phyloP scores from a whole-genome alignment of 2,113 vertebrate species.

The Tachysurus fulvidraco region DNA sequence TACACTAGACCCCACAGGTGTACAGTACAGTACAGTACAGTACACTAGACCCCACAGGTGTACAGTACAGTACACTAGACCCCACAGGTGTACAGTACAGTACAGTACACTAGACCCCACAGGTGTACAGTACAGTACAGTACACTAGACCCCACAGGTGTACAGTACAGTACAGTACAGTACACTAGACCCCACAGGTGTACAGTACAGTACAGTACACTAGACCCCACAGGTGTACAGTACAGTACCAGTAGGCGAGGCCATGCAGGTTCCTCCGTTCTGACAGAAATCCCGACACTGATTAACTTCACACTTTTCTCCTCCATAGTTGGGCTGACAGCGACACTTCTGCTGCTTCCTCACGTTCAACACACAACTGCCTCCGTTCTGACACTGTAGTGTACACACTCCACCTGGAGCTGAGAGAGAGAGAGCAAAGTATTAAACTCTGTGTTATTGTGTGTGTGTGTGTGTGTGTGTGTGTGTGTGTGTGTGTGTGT shows the following conservation, averaged over 20 bases:
- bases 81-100: no score
- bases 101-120: no score
- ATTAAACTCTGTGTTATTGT: not conserved
- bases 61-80: no score
- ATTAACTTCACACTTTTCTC: conserved; percentile 89
- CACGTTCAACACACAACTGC: conserved; percentile 94
- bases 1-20: no score
- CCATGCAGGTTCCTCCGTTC: conserved; percentile 91
- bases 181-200: no score
- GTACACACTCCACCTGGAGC: conserved; percentile 81
- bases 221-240: no score
- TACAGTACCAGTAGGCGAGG: conserved; percentile 89
- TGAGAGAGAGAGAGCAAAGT: conserved; percentile 52
- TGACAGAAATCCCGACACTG: conserved; percentile 92
- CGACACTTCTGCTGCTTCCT: conserved; percentile 92
- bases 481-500: not conserved
- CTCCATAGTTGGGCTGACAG: conserved; percentile 91
- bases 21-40: no score
- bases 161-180: no score
- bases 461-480: not conserved
- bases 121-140: no score
- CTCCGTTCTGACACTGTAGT: conserved; percentile 86
- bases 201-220: no score
- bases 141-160: no score
- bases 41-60: no score